phyloP scores from a whole-genome alignment of 1,140 invertebrate genomes.

The Cecropterus lyciades region DNA sequence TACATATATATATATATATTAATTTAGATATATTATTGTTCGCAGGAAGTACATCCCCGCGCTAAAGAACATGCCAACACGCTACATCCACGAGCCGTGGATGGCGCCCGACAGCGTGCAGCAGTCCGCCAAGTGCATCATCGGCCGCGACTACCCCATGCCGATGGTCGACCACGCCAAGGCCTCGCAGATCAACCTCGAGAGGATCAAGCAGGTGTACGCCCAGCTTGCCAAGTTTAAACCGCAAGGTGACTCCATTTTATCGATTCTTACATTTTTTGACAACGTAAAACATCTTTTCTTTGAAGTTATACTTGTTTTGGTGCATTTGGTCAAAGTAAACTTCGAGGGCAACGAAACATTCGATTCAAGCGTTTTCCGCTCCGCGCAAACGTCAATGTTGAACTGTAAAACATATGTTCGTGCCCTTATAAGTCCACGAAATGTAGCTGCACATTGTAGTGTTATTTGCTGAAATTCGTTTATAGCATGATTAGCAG shows the following conservation, averaged over 20 bases:
- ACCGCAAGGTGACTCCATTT: constrained; percentile 63
- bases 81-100: constrained; percentile 96
- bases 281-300: not conserved
- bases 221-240: constrained; percentile 89
- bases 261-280: no score
- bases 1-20: no score
- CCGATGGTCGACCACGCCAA: constrained; percentile 94
- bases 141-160: constrained; percentile 93
- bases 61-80: constrained; percentile 92
- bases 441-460: no score
- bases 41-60: constrained; percentile 92
- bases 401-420: no score
- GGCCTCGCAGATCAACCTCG: constrained; percentile 91
- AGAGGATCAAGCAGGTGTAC: constrained; percentile 95
- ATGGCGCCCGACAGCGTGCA: constrained; percentile 91
- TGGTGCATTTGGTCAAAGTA: no score
- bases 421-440: no score
- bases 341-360: no score
- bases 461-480: no score
- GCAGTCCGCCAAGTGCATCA: constrained; percentile 90
- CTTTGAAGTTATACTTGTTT: not conserved
- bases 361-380: no score
- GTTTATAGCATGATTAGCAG: no score
- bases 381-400: no score
- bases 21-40: constrained; percentile 5